phyloP scores from a whole-genome alignment of 2,888 invertebrate species.

The Hyles lineata region DNA sequence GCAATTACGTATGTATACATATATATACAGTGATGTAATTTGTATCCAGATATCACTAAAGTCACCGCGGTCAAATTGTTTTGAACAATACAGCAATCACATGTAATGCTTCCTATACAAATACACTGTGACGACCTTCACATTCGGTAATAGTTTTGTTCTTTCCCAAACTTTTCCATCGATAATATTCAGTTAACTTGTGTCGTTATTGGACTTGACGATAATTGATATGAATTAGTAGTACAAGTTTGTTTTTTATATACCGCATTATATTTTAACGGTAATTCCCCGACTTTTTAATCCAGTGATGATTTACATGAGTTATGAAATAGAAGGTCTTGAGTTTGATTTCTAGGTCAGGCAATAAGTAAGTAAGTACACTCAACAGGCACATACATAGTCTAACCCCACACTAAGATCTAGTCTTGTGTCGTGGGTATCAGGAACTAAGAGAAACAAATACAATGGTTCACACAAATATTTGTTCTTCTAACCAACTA shows the following conservation, averaged over 20 bases:
- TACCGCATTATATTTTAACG: neutral
- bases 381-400: too few relatives aligned
- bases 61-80: neutral
- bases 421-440: too few relatives aligned
- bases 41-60: too few relatives aligned
- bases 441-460: too few relatives aligned
- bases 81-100: neutral
- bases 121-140: neutral
- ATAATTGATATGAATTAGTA: neutral
- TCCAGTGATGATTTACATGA: neutral
- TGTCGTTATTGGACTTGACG: slow-evolving; percentile 8
- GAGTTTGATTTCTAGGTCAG: too few relatives aligned
- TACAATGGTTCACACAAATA: too few relatives aligned
- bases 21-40: too few relatives aligned
- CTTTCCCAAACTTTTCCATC: slow-evolving; percentile 29
- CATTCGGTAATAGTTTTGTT: slow-evolving; percentile 30
- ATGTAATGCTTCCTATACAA: neutral
- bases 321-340: too few relatives aligned
- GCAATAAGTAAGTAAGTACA: too few relatives aligned
- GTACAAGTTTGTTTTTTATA: neutral
- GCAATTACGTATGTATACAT: too few relatives aligned
- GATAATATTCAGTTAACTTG: neutral
- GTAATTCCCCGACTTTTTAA: neutral
- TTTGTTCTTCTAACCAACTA: too few relatives aligned
- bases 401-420: too few relatives aligned